Evolutionary conservation across 2,797 vertebrate genomes (phyloP).

Genomic region (Amphiprion clarkii): DNA sequence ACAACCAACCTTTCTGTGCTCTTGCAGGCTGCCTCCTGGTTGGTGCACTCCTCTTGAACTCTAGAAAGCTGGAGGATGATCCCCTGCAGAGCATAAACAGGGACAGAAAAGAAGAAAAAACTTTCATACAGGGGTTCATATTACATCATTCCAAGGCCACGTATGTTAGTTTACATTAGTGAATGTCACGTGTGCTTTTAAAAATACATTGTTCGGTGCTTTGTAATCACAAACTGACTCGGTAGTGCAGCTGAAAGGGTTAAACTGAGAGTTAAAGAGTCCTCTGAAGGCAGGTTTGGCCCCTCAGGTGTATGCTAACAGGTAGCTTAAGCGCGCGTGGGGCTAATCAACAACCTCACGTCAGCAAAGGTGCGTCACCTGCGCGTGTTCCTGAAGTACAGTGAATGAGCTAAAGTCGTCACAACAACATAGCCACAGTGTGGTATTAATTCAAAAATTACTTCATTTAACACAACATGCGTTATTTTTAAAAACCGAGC

Average conservation of each 20-base stretch:
- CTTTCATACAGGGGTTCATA: slow-evolving; percentile 19
- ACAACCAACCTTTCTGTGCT: slow-evolving; percentile 70
- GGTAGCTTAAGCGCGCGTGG: slow-evolving; percentile 56
- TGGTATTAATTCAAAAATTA: neutral
- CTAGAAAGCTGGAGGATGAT: slow-evolving; percentile 28
- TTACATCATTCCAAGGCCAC: slow-evolving; percentile 8
- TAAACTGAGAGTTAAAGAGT: slow-evolving; percentile 6
- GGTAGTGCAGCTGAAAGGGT: slow-evolving; percentile 14
- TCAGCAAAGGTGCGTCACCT: slow-evolving; percentile 86
- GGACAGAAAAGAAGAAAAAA: slow-evolving; percentile 19
- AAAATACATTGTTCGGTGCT: neutral
- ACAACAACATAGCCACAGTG: slow-evolving; percentile 56
- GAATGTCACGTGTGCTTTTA: neutral
- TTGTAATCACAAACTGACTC: slow-evolving; percentile 2
- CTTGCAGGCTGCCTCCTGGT: slow-evolving; percentile 36
- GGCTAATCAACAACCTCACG: slow-evolving; percentile 79
- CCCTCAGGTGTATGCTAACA: slow-evolving; percentile 51
- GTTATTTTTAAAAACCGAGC: neutral
- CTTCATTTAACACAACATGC: too few relatives aligned
- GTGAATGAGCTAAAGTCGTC: slow-evolving; percentile 66
- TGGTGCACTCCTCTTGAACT: slow-evolving; percentile 68
- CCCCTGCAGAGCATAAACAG: slow-evolving; percentile 61
- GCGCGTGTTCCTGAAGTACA: slow-evolving; percentile 71
- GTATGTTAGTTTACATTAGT: slow-evolving; percentile 1
- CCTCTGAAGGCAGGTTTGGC: neutral